Conservation (phyloP, 2,113 vertebrate species). For the Zosterops lateralis region DNA sequence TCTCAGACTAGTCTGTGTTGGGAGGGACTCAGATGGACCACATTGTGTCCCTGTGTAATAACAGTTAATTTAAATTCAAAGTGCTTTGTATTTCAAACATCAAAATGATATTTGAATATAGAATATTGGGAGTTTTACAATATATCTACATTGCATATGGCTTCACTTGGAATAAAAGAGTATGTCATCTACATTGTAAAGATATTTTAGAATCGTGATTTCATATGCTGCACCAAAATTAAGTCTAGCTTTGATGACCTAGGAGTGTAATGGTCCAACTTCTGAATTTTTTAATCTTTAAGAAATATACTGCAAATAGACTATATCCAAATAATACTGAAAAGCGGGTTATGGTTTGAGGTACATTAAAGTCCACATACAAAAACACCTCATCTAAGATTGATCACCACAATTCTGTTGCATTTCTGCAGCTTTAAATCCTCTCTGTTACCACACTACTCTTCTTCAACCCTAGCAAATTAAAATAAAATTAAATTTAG, state of each 20-base stretch:
- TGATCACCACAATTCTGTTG: background rate
- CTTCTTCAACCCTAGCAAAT: background rate
- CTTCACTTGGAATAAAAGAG: background rate
- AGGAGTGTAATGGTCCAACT: background rate
- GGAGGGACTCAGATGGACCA: background rate
- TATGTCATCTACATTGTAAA: background rate
- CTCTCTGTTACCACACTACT: background rate
- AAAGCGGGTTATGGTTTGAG: background rate
- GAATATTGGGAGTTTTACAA: background rate
- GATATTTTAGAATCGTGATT: background rate
- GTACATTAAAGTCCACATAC: background rate
- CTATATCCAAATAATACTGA: background rate
- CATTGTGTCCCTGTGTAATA: background rate
- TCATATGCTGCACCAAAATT: background rate
- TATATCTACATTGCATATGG: background rate
- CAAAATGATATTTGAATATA: background rate
- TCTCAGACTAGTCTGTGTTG: background rate
- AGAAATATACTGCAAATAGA: background rate
- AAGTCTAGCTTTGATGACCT: background rate
- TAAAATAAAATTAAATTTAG: background rate
- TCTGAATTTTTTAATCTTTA: background rate
- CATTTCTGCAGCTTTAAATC: background rate
- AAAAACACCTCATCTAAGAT: background rate
- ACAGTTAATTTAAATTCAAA: background rate
- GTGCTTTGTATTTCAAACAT: background rate